Base-by-base conservation (phyloP, 2,113 vertebrate genomes). In the Herpetotheres cachinnans region DNA sequence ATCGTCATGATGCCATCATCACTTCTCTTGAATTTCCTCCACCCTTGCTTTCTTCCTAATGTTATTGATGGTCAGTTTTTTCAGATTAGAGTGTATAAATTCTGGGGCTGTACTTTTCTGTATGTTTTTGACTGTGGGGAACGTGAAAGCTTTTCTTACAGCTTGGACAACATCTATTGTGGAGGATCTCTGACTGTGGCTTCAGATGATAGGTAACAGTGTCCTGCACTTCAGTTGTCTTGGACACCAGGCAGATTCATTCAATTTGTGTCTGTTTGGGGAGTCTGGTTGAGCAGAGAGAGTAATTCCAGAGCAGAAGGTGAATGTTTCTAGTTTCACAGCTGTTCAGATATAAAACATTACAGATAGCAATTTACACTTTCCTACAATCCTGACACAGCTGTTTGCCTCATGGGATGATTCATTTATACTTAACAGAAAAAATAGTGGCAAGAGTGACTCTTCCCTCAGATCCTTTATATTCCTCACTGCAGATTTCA, bases 341-440 rank as follows among this genome's bases (percentile, higher is more conserved):
- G 89, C 66, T 95, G 34, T 56, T 78, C 61, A 78, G 63, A 69
- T 69, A 70, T 38, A 94, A 95, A 95, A 77, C 54, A 87, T 30
- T 79, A 79, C 44, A 56, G 86, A 82, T 58, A 90, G 70, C 70
- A 91, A 90, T 97, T 97, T 95, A 85, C 67, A 73, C 89, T 94
- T 92, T 73, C 66, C 65, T 90, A 47, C 90, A 90, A 81, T 59
- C 80, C 81, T 93, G 91, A 93, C 78, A 90, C 89, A 94, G 89
- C 66, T 94, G 66, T 90, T 97, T 85, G 70, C 73, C 74, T 91
- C 1, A 0, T 73, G 54, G 65, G 58, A 90, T 91, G 70, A 97
- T 94, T 95, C 77, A 94, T 94, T 96, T 93, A 89, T 70, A 62
- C 86, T 85, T 87, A 87, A 87, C 70, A 87, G 66, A 86, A 95